A percentile compares a stretch with the other conserved stretches of the same genome.
These are phyloP conservation scores for Martes martes DNA, from an alignment of 2,113 vertebrate genomes.

Conservation along the genomic window DNA sequence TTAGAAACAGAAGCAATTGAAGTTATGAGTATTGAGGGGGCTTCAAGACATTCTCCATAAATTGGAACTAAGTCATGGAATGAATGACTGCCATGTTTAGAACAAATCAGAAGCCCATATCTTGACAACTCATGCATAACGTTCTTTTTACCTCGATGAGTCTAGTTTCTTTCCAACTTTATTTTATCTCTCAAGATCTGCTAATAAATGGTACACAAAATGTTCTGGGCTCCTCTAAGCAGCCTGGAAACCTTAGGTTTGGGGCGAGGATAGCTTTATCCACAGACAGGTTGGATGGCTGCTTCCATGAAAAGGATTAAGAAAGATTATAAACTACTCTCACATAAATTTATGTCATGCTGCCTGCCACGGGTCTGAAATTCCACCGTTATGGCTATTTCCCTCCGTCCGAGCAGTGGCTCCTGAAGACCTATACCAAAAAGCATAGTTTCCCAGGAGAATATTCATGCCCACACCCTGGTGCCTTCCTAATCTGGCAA, in stretches of 20 bases:
- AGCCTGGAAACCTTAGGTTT: not conserved
- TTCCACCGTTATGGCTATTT: not conserved
- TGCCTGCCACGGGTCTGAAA: not conserved
- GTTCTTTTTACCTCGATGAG: slow-evolving; percentile 3
- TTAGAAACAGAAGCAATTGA: not conserved
- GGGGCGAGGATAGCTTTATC: not conserved
- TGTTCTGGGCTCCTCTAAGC: not conserved
- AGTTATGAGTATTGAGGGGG: not conserved
- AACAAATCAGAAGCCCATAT: not conserved
- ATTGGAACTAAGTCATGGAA: not conserved
- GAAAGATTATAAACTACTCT: not conserved
- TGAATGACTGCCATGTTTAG: not conserved
- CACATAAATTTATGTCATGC: not conserved
- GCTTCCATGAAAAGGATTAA: not conserved
- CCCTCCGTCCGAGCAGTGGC: not conserved
- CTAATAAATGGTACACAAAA: not conserved
- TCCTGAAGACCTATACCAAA: not conserved
- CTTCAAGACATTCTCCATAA: not conserved
- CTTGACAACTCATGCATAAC: not conserved
- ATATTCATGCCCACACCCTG: not conserved
- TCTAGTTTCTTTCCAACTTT: not conserved
- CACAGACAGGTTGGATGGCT: not conserved
- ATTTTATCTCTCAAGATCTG: slow-evolving; percentile 18
- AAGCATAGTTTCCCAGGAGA: not conserved
- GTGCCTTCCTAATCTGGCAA: not conserved